Conservation (phyloP, 2,797 vertebrate genomes). For the Tapera naevia region DNA sequence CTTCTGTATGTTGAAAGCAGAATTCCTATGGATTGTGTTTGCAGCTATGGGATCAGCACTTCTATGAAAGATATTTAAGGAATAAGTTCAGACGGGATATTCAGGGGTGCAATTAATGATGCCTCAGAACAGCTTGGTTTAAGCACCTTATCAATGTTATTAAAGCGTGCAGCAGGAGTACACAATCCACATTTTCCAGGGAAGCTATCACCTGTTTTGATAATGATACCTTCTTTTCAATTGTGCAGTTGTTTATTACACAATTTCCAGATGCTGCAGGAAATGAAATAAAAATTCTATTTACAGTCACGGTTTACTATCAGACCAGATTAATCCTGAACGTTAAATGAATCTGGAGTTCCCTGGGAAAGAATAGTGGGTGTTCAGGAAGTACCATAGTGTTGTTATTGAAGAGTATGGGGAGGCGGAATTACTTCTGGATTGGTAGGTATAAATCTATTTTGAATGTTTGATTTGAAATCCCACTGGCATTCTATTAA, state of each 20-base stretch:
- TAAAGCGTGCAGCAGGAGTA: not conserved
- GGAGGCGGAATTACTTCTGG: slow-evolving; percentile 5
- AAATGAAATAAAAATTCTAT: slow-evolving; percentile 44
- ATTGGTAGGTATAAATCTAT: not conserved
- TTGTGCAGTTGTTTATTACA: slow-evolving; percentile 41
- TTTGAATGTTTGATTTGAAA: not conserved
- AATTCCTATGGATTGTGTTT: not conserved
- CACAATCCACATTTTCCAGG: slow-evolving; percentile 5
- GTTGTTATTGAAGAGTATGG: not conserved
- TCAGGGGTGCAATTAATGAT: slow-evolving; percentile 10
- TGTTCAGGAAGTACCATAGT: not conserved
- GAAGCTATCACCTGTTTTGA: slow-evolving; percentile 24
- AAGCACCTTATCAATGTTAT: not conserved
- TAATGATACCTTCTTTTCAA: slow-evolving; percentile 32
- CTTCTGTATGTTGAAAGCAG: not conserved
- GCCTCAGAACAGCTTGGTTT: not conserved
- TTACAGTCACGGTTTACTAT: not conserved
- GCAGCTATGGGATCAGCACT: not conserved
- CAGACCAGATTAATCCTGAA: not conserved
- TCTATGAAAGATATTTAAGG: slow-evolving; percentile 16
- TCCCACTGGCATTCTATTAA: not conserved
- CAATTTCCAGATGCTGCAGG: slow-evolving; percentile 30
- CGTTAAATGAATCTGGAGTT: not conserved
- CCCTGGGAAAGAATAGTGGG: not conserved
- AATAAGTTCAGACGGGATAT: not conserved